These are phyloP conservation scores for Microctonus hyperodae DNA, from an alignment of 2,888 invertebrate species.

Conservation along the genomic window DNA sequence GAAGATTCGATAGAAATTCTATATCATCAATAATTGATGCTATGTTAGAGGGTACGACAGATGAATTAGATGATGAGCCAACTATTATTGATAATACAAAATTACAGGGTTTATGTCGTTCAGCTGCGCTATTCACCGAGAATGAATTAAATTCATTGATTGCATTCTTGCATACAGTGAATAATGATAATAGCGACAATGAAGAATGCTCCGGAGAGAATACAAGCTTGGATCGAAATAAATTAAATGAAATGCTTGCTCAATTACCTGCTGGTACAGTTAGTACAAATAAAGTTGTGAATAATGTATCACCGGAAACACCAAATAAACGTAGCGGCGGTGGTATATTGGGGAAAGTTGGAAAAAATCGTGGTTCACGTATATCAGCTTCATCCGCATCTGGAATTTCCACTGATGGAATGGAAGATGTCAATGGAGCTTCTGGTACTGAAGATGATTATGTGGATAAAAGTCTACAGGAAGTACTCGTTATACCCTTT, in stretches of 20 bases:
- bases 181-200: conserved; percentile 49
- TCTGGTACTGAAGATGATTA: conserved; percentile 55
- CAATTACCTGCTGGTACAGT: conserved; percentile 60
- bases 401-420: conserved; percentile 49
- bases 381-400: conserved; percentile 52
- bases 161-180: conserved; percentile 66
- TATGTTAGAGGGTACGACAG: conserved; percentile 67
- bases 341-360: conserved; percentile 61
- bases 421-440: conserved; percentile 52
- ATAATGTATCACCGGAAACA: conserved; percentile 51
- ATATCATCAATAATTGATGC: conserved; percentile 81
- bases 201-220: conserved; percentile 17
- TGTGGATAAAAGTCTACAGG: conserved; percentile 59
- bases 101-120: conserved; percentile 69
- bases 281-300: conserved; percentile 46
- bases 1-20: conserved; percentile 80
- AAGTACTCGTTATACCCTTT: conserved; percentile 77
- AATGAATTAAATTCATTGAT: conserved; percentile 71
- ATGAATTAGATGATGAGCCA: conserved; percentile 63
- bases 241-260: conserved; percentile 63
- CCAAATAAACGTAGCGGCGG: conserved; percentile 51
- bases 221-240: conserved; percentile 61
- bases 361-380: conserved; percentile 48
- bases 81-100: conserved; percentile 63
- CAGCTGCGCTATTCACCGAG: conserved; percentile 74